Evolutionary conservation across 2,797 vertebrate genomes (phyloP).

Genomic region (Rhincodon typus): DNA sequence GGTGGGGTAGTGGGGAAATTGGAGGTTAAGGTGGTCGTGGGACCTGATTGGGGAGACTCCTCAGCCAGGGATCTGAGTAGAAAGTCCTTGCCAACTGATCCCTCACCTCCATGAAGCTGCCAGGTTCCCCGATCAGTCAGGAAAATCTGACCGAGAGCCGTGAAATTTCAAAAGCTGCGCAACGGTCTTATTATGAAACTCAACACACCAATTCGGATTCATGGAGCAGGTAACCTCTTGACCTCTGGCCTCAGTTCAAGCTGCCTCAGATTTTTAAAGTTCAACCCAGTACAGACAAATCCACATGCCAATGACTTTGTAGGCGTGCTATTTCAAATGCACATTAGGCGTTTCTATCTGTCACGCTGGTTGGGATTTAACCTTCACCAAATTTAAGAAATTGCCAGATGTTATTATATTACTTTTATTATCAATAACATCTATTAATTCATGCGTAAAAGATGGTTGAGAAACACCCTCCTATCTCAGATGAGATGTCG

Average conservation of each 20-base stretch:
- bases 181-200: neutral
- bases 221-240: too few species aligned
- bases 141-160: neutral
- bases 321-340: too few species aligned
- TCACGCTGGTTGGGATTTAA: neutral
- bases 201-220: too few species aligned
- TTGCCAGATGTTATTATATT: neutral
- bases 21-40: neutral
- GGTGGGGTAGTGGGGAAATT: neutral
- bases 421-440: neutral
- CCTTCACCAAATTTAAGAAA: neutral
- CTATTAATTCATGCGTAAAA: neutral
- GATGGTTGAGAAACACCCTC: neutral
- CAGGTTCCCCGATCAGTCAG: neutral
- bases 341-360: neutral
- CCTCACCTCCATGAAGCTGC: neutral
- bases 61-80: neutral
- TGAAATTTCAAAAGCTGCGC: neutral
- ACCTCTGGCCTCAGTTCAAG: neutral
- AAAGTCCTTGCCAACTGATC: neutral
- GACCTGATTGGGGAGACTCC: neutral
- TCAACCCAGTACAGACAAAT: neutral
- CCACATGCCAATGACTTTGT: neutral
- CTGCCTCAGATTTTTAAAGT: too few species aligned
- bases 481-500: too few species aligned